Evolutionary conservation across 2,113 vertebrate species (phyloP).

Genomic region (Mastomys natalensis): DNA sequence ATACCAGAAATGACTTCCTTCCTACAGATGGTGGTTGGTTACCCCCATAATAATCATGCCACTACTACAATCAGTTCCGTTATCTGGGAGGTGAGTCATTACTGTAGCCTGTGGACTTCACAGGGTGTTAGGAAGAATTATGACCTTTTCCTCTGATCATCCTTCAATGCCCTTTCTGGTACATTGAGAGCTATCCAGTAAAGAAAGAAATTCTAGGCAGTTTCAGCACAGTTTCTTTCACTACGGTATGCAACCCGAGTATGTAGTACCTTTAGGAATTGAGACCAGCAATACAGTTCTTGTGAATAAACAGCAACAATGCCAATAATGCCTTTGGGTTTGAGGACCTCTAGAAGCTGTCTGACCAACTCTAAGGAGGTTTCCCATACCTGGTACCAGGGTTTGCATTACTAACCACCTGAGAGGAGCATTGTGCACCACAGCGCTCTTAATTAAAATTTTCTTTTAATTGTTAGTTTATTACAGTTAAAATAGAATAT

Average conservation of each 20-base stretch:
- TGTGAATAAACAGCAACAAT: too few relatives aligned
- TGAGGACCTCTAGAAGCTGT: neutral
- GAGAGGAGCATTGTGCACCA: neutral
- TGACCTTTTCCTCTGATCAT: neutral
- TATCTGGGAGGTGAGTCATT: too few relatives aligned
- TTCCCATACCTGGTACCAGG: neutral
- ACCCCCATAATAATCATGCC: neutral
- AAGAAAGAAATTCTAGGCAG: neutral
- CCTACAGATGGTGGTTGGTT: neutral
- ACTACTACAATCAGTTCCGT: neutral
- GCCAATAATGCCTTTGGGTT: neutral
- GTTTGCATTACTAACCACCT: neutral
- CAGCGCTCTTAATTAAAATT: neutral
- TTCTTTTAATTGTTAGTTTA: neutral
- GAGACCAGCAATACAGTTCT: neutral
- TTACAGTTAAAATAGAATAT: neutral
- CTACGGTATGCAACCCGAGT: neutral
- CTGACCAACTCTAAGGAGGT: neutral
- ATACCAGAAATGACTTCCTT: neutral
- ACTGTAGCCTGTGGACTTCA: neutral
- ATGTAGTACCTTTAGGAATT: neutral
- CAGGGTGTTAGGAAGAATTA: neutral
- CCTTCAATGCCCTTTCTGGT: neutral
- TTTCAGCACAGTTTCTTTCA: neutral
- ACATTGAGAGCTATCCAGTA: neutral